Base-by-base conservation (phyloP, 2,888 invertebrate species). In the Spodoptera exigua region DNA sequence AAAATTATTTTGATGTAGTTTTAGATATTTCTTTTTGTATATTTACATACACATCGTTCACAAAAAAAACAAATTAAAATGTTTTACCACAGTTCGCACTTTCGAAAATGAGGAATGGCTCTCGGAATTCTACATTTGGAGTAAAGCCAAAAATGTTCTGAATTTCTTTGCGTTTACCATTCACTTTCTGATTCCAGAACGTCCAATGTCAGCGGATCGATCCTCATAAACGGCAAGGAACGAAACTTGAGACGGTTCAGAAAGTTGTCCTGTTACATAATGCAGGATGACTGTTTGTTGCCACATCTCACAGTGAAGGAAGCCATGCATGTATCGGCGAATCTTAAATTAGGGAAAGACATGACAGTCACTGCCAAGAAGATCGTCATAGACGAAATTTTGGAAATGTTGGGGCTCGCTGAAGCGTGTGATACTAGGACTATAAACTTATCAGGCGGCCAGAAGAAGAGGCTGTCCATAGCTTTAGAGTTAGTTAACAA, bases 241-340 rank as follows among this genome's bases (percentile, higher is more conserved):
- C 94, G 99, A 53, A 98, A 98, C 89, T 94, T 98, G 41, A 95
- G 98, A 37, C 95, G 97, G 63, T 99, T 99, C 91, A 96, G 99
- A 34, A 99, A 99, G 88, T 96, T 98, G 90, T 98, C 98, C 12
- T 98, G 98, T 85, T 99, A 99, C 92, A 99, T 99, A 76, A 99
- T 99, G 98, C 99, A 99, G 87, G 98, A 98, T 82, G 98, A 98
- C 88, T 97, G 97, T 70, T 92, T 99, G 1, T 95, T 98, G 51
- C 98, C 98, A 1, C 98, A 98, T 87, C 95, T 99, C 27, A 97
- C 98, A 0, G 98, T 99, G 21, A 95, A 95, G 79, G 99, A 99
- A 91, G 97, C 98, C 32, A 98, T 99, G 98, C 96, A 96, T 88
- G 98, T 98, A 2, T 97, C 99, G 0, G 99, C 99, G 10, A 98